Conservation (phyloP, 2,888 invertebrate genomes). For the Andrena camellia region DNA sequence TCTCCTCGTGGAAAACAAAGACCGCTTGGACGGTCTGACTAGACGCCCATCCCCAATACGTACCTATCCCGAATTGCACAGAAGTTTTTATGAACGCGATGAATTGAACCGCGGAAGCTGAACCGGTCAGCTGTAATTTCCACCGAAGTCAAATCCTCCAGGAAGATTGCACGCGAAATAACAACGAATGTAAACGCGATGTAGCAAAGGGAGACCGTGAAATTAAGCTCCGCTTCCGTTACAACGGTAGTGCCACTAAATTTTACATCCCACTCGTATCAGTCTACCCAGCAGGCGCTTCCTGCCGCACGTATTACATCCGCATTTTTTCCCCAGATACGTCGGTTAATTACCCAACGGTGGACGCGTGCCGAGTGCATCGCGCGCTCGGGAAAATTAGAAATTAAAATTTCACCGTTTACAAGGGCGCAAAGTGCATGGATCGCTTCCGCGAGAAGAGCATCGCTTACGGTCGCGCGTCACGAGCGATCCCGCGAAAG, state of each 20-base stretch:
- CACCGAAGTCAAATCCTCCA: background rate
- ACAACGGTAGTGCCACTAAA: conserved; percentile 38
- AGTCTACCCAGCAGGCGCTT: conserved; percentile 20
- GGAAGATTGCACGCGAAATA: conserved; percentile 9
- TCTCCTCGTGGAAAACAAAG: conserved; percentile 46
- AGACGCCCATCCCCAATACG: conserved; percentile 34
- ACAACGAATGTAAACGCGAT: conserved; percentile 15
- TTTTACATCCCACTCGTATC: conserved; percentile 37
- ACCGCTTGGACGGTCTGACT: no score
- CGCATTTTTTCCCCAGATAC: conserved; percentile 41
- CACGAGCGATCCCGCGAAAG: conserved; percentile 3
- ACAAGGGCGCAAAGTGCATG: conserved; percentile 47
- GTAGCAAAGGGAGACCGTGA: background rate
- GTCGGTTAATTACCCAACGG: conserved; percentile 57
- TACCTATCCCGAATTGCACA: background rate
- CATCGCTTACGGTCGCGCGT: conserved; percentile 8
- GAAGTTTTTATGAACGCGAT: background rate
- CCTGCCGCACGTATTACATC: conserved; percentile 32
- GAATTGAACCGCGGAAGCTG: background rate
- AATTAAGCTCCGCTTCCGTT: conserved; percentile 42
- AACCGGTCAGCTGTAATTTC: no score
- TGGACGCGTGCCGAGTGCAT: conserved; percentile 13
- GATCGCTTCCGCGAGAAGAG: conserved; percentile 13
- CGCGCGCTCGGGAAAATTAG: conserved; percentile 59
- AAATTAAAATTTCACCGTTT: conserved; percentile 71